These are phyloP conservation scores for Siniperca undulata DNA, from an alignment of 2,797 vertebrate genomes.

Conservation along the genomic window DNA sequence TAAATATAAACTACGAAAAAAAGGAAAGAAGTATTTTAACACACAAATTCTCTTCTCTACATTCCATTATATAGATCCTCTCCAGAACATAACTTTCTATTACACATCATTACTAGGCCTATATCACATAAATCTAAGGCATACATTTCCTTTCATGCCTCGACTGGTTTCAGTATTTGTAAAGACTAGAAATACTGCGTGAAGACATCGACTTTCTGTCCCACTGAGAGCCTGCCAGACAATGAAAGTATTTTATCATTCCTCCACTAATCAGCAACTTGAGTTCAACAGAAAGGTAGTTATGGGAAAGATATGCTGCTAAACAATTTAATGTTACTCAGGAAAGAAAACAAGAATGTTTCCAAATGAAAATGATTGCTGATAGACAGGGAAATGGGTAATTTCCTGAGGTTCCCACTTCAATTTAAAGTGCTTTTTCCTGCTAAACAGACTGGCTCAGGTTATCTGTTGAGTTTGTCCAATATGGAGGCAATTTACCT, in stretches of 20 bases:
- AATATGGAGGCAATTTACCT: not conserved
- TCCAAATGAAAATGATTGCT: not conserved
- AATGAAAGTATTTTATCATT: not conserved
- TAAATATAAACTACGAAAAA: not conserved
- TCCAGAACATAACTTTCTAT: not conserved
- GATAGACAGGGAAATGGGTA: not conserved
- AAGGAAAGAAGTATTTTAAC: not conserved
- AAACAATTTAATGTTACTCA: not conserved
- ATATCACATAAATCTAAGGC: slow-evolving; percentile 11
- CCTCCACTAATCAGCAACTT: not conserved
- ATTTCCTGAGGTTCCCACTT: not conserved
- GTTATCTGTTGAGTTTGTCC: not conserved
- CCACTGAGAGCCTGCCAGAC: not conserved
- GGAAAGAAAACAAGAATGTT: slow-evolving; percentile 4
- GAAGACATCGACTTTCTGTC: not conserved
- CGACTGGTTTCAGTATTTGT: not conserved
- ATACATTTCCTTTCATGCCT: slow-evolving; percentile 16
- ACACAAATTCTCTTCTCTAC: no score
- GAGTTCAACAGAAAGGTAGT: not conserved
- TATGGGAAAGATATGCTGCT: not conserved
- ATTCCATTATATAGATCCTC: no score
- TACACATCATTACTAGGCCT: not conserved
- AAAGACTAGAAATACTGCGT: not conserved
- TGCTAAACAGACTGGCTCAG: not conserved
- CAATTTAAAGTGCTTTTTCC: not conserved